Evolutionary conservation across 2,797 vertebrate species (phyloP).

Genomic region (Bradypodion pumilum): DNA sequence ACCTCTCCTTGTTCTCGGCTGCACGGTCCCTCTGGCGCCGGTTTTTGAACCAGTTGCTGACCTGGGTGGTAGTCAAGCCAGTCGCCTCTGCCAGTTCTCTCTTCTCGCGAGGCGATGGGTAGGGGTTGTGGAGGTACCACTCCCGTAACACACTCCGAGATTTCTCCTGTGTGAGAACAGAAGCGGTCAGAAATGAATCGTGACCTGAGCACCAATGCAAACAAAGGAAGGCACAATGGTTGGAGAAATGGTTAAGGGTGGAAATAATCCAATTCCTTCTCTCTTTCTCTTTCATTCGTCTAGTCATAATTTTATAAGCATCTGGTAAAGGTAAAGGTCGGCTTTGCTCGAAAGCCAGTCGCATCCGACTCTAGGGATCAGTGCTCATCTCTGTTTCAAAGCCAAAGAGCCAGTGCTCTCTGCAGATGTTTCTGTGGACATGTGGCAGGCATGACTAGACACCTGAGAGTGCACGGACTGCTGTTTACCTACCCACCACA

Average conservation of each 20-base stretch:
- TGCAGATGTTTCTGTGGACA: too few relatives aligned
- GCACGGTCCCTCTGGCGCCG: constrained; percentile 87
- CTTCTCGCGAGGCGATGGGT: constrained; percentile 90
- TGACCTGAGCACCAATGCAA: not conserved
- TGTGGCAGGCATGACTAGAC: too few relatives aligned
- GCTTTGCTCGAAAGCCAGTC: too few relatives aligned
- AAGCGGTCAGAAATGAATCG: not conserved
- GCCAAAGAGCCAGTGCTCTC: too few relatives aligned
- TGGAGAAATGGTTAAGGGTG: not conserved
- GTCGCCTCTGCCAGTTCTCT: constrained; percentile 87
- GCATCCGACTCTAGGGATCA: too few relatives aligned
- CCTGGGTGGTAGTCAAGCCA: constrained; percentile 90
- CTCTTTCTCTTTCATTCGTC: not conserved
- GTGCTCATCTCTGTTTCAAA: too few relatives aligned
- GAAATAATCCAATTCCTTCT: not conserved
- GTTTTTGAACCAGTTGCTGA: constrained; percentile 96
- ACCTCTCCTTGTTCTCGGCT: constrained; percentile 81
- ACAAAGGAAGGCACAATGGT: not conserved
- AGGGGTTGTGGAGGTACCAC: constrained; percentile 89
- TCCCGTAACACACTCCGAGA: constrained; percentile 88
- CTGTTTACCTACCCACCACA: too few relatives aligned
- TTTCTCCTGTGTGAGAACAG: constrained; percentile 17
- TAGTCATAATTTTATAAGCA: not conserved
- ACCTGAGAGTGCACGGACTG: too few relatives aligned
- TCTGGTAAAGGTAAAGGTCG: too few relatives aligned